These are phyloP conservation scores for Melanotaenia boesemani DNA, from an alignment of 2,797 vertebrate genomes.

Conservation along the genomic window DNA sequence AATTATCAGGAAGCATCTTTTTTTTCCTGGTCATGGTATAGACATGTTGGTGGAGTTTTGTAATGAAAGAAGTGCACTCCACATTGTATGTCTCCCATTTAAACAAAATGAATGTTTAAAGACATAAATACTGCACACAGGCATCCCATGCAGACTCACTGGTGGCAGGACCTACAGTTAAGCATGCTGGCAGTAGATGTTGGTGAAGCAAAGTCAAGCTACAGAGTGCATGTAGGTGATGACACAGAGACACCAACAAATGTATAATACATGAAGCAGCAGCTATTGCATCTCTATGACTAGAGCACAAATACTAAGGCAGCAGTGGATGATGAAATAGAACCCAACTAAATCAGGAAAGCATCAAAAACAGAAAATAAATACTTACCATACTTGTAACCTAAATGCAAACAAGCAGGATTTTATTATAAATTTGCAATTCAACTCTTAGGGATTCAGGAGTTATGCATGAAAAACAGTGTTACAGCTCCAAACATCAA, in stretches of 20 bases:
- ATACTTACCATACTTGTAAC: conserved; percentile 99
- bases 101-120: conserved; percentile 6
- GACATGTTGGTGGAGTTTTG: conserved; percentile 1
- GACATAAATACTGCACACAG: conserved; percentile 11
- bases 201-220: conserved; percentile 49
- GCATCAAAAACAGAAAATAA: conserved; percentile 81
- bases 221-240: conserved; percentile 37
- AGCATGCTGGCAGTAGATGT: conserved; percentile 86
- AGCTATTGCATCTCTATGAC: conserved; percentile 70
- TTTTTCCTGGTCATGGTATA: neutral
- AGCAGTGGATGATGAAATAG: conserved; percentile 54
- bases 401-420: conserved; percentile 89
- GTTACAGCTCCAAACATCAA: conserved; percentile 9
- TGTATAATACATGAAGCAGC: conserved; percentile 45
- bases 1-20: conserved; percentile 8
- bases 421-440: conserved; percentile 63
- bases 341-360: conserved; percentile 80
- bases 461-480: conserved; percentile 9
- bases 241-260: conserved; percentile 50
- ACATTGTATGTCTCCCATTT: conserved; percentile 1
- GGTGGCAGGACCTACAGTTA: conserved; percentile 74
- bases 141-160: conserved; percentile 58
- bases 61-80: neutral
- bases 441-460: conserved; percentile 10
- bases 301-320: conserved; percentile 82